Percentiles rank a stretch among this genome's conserved stretches.
phyloP scores from a whole-genome alignment of 1,140 invertebrate genomes.

The Megalonaias nervosa region DNA sequence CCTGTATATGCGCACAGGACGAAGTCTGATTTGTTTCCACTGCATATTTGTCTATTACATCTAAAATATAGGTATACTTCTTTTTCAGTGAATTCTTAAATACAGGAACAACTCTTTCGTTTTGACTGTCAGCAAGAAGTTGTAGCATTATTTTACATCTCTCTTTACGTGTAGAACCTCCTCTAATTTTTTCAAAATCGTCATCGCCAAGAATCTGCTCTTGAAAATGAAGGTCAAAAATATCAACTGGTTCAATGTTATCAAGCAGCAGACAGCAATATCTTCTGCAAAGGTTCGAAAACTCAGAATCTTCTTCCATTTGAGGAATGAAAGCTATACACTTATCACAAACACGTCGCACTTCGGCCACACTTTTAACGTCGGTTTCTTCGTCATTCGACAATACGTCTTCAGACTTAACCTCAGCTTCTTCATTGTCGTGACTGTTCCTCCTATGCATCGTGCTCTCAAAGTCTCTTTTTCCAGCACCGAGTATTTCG shows the following conservation, averaged over 20 bases:
- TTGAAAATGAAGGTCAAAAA: constrained; percentile 37
- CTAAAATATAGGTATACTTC: constrained; percentile 28
- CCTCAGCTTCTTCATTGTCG: neutral
- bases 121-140: constrained; percentile 12
- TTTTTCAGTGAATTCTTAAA: constrained; percentile 18
- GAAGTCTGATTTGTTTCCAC: neutral
- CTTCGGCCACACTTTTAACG: neutral
- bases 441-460: neutral
- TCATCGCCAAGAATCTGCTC: constrained; percentile 26
- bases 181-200: constrained; percentile 25
- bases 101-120: neutral
- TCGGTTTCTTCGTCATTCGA: neutral
- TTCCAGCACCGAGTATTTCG: neutral
- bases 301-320: neutral
- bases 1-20: neutral
- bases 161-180: constrained; percentile 25
- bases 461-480: neutral
- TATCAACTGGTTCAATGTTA: constrained; percentile 41
- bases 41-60: neutral
- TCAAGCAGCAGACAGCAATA: constrained; percentile 31
- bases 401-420: neutral
- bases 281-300: neutral
- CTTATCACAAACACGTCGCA: neutral
- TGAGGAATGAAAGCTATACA: constrained; percentile 6
- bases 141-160: constrained; percentile 29